Conservation (phyloP, 2,888 invertebrate species). For the Megalurothrips usitatus region DNA sequence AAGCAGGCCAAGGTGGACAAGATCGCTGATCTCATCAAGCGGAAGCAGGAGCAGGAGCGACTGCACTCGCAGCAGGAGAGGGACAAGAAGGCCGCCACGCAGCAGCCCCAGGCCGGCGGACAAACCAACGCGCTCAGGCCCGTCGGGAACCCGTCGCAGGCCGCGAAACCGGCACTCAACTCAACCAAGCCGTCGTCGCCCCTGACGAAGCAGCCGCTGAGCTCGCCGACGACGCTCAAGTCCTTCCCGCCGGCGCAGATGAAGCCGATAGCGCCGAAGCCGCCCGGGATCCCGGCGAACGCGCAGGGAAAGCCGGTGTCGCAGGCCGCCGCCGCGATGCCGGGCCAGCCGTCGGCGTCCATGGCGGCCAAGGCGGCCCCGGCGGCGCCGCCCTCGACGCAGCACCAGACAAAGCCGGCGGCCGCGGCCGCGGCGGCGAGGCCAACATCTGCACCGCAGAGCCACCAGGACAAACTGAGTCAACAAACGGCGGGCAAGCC, state of each 20-base stretch:
- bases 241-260: neutral
- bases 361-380: neutral
- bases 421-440: neutral
- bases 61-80: neutral
- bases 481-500: neutral
- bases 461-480: neutral
- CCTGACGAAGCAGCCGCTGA: neutral
- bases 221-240: neutral
- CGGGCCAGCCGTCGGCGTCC: neutral
- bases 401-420: neutral
- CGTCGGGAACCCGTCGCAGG: too few species aligned
- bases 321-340: neutral
- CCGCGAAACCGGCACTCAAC: too few species aligned
- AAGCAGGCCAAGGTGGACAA: conserved; percentile 9
- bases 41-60: neutral
- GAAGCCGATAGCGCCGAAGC: neutral
- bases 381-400: neutral
- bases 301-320: neutral
- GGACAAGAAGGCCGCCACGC: neutral
- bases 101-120: neutral
- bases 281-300: neutral
- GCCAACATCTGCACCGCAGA: neutral
- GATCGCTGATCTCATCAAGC: neutral
- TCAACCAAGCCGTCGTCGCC: neutral
- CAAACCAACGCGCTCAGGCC: too few species aligned